Evolutionary conservation across 2,888 invertebrate species (phyloP), one percentile per base, ranked within the genome.

Genomic region (Pelosia muscerda): DNA sequence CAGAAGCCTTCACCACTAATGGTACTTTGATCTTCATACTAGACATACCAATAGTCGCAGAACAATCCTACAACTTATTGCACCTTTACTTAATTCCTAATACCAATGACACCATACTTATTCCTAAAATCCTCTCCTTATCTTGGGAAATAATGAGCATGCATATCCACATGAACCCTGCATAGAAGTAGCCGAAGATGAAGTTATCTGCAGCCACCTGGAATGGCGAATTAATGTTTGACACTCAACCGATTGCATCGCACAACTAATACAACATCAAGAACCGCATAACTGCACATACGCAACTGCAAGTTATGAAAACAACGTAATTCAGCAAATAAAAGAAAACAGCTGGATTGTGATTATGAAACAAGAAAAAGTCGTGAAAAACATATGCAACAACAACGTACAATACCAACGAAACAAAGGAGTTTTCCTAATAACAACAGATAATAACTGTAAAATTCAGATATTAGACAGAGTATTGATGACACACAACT

Each of bases 301-400:
- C 23, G 38, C 59, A 38, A 38, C 59, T 59, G 34, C 59, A 66
- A 58, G 22, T 0, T 78, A 65, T 11, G 28, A 79, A 9, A 66
- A 77, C 9, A 79, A 72, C 26, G 69, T 82, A 0, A 68, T 81
- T 1, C 75, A 74, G 23, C 78, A 81, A 74, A 80, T 82, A 6
- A 72, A 79, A 66, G 75, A 81, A 10, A 78, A 81, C 28, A 81
- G 74, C 22, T 83, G 80, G 78, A 76, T 79, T 25, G 58, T 78
- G 4, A 68, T 81, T 2, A 38, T 76, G 22, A 79, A n/a, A n/a
- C n/a, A n/a, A n/a, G n/a, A 81, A 69, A 77, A 79, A 68, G 74
- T 79, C 2, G 69, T 78, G 1, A 81, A 81, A 72, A 76, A 38
- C 15, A n/a, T n/a, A 23, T 59, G 59, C 22, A 22, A 65, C 0